Percentiles rank a stretch among this genome's conserved stretches.
These are phyloP conservation scores for Tokudaia muenninki DNA, from an alignment of 2,797 vertebrate species.

Conservation along the genomic window DNA sequence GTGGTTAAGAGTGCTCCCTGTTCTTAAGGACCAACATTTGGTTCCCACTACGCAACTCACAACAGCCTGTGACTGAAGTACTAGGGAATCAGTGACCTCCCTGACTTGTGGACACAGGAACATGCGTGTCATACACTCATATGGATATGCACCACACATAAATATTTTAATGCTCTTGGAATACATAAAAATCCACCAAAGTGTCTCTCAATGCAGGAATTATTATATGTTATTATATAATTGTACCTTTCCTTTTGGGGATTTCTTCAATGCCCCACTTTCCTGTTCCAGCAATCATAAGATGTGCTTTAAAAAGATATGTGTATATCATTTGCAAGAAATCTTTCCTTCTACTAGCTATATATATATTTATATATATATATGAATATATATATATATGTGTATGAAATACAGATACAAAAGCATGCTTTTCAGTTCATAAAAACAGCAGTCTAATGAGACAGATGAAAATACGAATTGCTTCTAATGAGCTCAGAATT, in stretches of 20 bases:
- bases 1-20: not conserved
- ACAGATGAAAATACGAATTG: constrained; percentile 90
- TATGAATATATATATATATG: constrained; percentile 71
- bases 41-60: too few relatives aligned
- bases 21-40: not conserved
- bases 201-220: not conserved
- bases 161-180: not conserved
- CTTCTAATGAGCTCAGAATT: constrained; percentile 89
- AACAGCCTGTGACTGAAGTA: not conserved
- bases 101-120: not conserved
- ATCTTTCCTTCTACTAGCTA: constrained; percentile 83
- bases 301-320: constrained; percentile 73
- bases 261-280: constrained; percentile 71
- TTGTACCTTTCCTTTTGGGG: constrained; percentile 40
- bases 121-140: not conserved
- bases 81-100: too few relatives aligned
- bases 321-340: constrained; percentile 75
- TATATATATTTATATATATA: constrained; percentile 36
- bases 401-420: constrained; percentile 84
- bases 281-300: constrained; percentile 56
- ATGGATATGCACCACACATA: not conserved
- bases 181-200: not conserved
- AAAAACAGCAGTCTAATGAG: constrained; percentile 89
- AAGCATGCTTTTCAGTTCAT: constrained; percentile 87
- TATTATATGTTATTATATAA: constrained; percentile 73